Conservation (phyloP, 2,113 vertebrate species). For the Micronycteris hirsuta region DNA sequence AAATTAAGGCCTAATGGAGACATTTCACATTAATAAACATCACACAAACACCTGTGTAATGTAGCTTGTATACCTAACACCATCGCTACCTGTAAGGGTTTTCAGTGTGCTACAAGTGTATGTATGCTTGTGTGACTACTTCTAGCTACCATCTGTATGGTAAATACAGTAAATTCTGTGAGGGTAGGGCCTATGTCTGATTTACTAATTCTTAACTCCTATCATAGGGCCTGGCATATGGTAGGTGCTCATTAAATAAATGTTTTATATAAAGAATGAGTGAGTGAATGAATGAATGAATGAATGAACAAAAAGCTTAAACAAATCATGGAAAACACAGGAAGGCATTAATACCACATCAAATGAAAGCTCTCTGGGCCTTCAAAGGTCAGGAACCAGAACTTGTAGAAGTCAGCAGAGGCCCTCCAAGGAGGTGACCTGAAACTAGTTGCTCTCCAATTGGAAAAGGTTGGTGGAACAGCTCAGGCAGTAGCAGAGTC, state of each 20-base stretch:
- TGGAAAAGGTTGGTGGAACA: background rate
- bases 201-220: background rate
- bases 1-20: background rate
- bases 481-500: background rate
- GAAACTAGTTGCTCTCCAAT: background rate
- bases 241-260: conserved; percentile 12
- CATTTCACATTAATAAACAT: background rate
- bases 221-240: background rate
- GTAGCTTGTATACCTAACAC: background rate
- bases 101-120: background rate
- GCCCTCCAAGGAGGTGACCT: background rate
- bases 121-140: background rate
- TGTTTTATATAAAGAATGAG: background rate
- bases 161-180: background rate
- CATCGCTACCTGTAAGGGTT: background rate
- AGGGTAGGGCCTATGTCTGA: background rate
- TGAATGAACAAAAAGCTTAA: background rate
- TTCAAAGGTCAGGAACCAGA: background rate
- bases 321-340: background rate
- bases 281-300: background rate
- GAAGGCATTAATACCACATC: background rate
- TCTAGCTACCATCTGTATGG: background rate
- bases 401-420: background rate
- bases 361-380: background rate
- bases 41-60: background rate